These are phyloP conservation scores for Cheiracanthium punctorium DNA, from an alignment of 2,888 invertebrate genomes.

Conservation along the genomic window DNA sequence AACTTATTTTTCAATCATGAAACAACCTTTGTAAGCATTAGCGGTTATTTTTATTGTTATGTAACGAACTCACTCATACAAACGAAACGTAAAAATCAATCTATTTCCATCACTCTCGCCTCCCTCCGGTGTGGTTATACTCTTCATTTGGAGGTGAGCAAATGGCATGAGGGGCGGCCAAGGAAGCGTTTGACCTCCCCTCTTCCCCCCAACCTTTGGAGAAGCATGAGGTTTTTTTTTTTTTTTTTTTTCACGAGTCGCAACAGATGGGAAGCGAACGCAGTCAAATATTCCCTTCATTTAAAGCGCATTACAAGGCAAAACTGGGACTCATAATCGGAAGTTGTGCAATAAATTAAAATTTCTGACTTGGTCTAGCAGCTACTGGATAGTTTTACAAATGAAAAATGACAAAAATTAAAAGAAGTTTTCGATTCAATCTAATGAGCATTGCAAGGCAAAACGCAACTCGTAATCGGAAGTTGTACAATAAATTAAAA, in stretches of 20 bases:
- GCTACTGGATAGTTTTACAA: too few relatives aligned
- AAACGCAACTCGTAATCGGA: neutral
- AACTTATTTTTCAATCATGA: constrained; percentile 63
- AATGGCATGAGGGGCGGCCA: neutral
- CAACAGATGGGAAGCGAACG: constrained; percentile 1
- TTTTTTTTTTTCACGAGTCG: neutral
- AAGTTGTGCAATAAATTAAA: neutral
- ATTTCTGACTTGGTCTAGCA: too few relatives aligned
- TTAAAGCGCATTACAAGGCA: neutral
- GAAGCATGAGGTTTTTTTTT: neutral
- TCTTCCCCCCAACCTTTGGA: neutral
- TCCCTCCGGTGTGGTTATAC: neutral
- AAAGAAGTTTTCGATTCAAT: too few relatives aligned
- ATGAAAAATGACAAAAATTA: too few relatives aligned
- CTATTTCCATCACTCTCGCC: neutral
- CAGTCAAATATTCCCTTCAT: neutral
- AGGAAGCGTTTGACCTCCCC: neutral
- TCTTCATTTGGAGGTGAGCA: neutral
- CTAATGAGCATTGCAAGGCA: neutral
- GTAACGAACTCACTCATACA: constrained; percentile 25
- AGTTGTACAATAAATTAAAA: neutral
- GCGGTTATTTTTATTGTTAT: constrained; percentile 23
- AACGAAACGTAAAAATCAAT: constrained; percentile 13
- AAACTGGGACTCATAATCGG: neutral
- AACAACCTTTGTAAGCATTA: constrained; percentile 41